Conservation (phyloP, 2,888 invertebrate species). For the Heliconius erato region DNA sequence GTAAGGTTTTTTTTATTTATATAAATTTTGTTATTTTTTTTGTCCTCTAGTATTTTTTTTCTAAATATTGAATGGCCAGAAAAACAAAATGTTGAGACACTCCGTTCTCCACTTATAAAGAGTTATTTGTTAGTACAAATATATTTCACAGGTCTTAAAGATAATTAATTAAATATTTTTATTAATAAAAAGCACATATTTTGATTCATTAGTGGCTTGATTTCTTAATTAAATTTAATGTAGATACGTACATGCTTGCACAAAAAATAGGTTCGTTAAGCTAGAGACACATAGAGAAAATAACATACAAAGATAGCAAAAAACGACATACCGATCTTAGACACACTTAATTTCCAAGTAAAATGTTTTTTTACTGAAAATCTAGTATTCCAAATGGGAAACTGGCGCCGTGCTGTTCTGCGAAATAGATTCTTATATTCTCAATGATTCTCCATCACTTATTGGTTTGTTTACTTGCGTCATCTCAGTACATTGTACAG, state of each 20-base stretch:
- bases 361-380: constrained; percentile 11
- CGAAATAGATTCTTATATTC: constrained; percentile 13
- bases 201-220: not conserved
- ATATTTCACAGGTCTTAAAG: not conserved
- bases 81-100: not conserved
- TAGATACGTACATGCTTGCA: not conserved
- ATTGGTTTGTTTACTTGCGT: constrained; percentile 20
- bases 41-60: too few species aligned
- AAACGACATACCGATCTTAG: constrained; percentile 4
- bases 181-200: constrained; percentile 2
- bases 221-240: constrained; percentile 14
- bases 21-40: not conserved
- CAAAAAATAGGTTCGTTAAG: constrained; percentile 15
- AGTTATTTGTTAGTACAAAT: not conserved
- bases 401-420: constrained; percentile 16
- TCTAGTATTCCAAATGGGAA: constrained; percentile 7
- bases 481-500: not conserved
- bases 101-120: not conserved
- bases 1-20: not conserved
- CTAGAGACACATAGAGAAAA: constrained; percentile 5
- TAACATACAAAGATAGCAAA: constrained; percentile 6
- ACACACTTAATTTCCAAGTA: constrained; percentile 25
- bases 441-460: constrained; percentile 6
- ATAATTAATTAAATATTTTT: constrained; percentile 1
- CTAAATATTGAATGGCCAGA: too few species aligned